Base-by-base conservation (phyloP, 2,797 vertebrate species). In the Neosalanx taihuensis region DNA sequence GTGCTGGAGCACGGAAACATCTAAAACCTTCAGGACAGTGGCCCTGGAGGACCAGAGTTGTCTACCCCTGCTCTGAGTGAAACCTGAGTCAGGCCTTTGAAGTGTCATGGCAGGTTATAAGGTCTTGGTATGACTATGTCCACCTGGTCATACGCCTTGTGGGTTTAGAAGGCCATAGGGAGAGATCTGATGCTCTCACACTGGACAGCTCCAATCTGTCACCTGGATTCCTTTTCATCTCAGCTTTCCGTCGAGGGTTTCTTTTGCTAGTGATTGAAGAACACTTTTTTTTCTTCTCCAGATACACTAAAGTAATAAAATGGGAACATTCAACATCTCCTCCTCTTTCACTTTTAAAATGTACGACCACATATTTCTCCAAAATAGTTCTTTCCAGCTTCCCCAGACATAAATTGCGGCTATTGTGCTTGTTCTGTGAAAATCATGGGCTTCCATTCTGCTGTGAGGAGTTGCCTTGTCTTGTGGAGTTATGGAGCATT, bases 401-500 rank as follows among this genome's bases (percentile, higher is more conserved):
- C 23, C 23, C 49, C 33, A 69, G 66, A 69, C 49, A 79, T 79
- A 71, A 74, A 80, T 82, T 67, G 72, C 13, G 66, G 71, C 73
- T 59, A 64, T 58, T 70, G 73, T 70, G 10, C 29, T 71, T 74
- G 65, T 72, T 76, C 73, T 69, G 77, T 74, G 70, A 9, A 18
- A 53, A 67, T 30, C 12, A 30, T n/a, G 3, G 72, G 3, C 70
- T 31, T 70, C 69, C 33, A 72, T 76, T 49, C 70, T 77, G 26
- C 60, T 64, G 17, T 76, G 69, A 81, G 72, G 77, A 69, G 67
- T 58, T 71, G 61, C 64, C 58, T 63, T 79, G 76, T 79, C 73
- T 80, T 13, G 37, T 66, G 73, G 79, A 84, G 76, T 80, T 74
- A 72, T 57, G 72, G 74, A 64, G 56, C 70, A 1, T 26, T 66